Evolutionary conservation across 2,888 invertebrate genomes (phyloP).

Genomic region (Drosophila atripex): DNA sequence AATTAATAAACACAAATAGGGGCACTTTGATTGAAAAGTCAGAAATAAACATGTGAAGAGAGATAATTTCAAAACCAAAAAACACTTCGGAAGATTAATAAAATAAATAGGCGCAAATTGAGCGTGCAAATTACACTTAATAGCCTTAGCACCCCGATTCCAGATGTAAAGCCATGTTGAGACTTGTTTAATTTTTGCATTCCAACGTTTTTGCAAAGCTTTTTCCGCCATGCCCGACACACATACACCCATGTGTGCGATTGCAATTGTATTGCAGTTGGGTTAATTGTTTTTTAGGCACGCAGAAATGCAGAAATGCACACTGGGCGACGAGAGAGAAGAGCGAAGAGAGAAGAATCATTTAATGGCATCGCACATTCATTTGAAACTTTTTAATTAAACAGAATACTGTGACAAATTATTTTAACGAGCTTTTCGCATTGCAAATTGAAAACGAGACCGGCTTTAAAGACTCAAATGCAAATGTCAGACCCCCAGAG

Average conservation of each 20-base stretch:
- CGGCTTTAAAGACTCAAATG: slow-evolving; percentile 39
- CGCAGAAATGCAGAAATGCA: slow-evolving; percentile 20
- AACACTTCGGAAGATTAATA: slow-evolving; percentile 1
- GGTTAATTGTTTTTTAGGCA: slow-evolving; percentile 72
- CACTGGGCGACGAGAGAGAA: slow-evolving; percentile 5
- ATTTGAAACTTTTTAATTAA: slow-evolving; percentile 74
- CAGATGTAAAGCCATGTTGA: slow-evolving; percentile 10
- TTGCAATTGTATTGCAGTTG: slow-evolving; percentile 49
- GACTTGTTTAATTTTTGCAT: slow-evolving; percentile 12
- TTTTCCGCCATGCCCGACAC: slow-evolving; percentile 9
- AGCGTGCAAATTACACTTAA: slow-evolving; percentile 21
- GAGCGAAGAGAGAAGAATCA: slow-evolving; percentile 42
- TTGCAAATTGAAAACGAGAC: slow-evolving; percentile 48
- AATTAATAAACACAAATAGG: background rate
- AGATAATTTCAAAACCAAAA: background rate
- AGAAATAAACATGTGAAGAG: background rate
- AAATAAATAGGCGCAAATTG: slow-evolving; percentile 21
- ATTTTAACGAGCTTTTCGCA: slow-evolving; percentile 64
- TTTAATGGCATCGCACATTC: slow-evolving; percentile 54
- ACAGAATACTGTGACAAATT: slow-evolving; percentile 71
- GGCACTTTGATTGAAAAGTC: background rate
- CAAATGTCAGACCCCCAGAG: slow-evolving; percentile 19
- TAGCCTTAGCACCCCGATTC: slow-evolving; percentile 23
- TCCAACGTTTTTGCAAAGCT: slow-evolving; percentile 14
- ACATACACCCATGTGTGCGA: slow-evolving; percentile 8